phyloP scores from a whole-genome alignment of 30 jellyfish, hydroid and myxozoan genomes.

The Clytia hemisphaerica region DNA sequence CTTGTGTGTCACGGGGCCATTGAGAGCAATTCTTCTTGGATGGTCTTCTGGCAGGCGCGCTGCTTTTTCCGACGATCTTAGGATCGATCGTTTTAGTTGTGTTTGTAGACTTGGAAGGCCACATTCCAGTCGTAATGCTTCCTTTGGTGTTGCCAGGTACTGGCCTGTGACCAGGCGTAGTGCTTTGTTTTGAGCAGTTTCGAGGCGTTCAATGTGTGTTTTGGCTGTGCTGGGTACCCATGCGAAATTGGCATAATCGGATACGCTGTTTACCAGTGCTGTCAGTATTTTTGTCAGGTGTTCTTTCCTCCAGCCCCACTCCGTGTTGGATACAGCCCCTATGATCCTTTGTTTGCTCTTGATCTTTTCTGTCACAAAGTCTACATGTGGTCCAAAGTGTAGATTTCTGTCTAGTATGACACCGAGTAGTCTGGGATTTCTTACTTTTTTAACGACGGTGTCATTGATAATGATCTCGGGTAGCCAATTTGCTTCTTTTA shows the following conservation, averaged over 20 bases:
- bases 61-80: conserved; percentile 6
- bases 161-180: conserved; percentile 16
- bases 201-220: conserved; percentile 6
- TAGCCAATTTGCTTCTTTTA: too few relatives aligned
- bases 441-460: too few relatives aligned
- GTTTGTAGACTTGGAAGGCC: not conserved
- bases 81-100: not conserved
- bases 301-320: conserved; percentile 32
- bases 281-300: not conserved
- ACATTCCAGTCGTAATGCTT: too few relatives aligned
- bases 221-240: conserved; percentile 14
- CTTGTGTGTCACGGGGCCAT: not conserved
- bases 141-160: conserved; percentile 6
- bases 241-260: conserved; percentile 10
- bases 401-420: conserved; percentile 6
- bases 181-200: not conserved
- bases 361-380: not conserved
- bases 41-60: conserved; percentile 9
- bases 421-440: conserved; percentile 19
- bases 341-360: not conserved
- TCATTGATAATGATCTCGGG: too few relatives aligned
- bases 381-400: conserved; percentile 9
- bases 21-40: not conserved
- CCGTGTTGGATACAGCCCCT: conserved; percentile 20
- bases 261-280: not conserved